Evolutionary conservation across 2,888 invertebrate genomes (phyloP).

Genomic region (Xestia c-nigrum): DNA sequence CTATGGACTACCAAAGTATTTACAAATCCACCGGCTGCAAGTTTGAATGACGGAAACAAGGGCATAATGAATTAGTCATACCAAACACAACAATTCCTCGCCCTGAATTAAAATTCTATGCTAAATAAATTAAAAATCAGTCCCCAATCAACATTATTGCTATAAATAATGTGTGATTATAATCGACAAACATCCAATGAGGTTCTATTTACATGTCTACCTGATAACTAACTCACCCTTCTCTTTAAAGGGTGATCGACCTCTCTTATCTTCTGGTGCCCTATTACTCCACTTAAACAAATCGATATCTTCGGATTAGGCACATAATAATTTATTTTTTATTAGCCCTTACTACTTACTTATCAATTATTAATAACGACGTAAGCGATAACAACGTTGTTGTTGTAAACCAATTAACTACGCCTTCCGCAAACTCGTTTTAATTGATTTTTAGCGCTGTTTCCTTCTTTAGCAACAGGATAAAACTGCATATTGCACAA

Average conservation of each 20-base stretch:
- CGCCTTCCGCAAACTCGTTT: slow-evolving; percentile 20
- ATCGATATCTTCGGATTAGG: slow-evolving; percentile 62
- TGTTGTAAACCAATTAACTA: slow-evolving; percentile 12
- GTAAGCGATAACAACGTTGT: slow-evolving; percentile 38
- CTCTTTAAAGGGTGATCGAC: slow-evolving; percentile 81
- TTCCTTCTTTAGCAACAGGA: slow-evolving; percentile 42
- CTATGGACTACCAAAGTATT: background rate
- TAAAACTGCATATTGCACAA: slow-evolving; percentile 21
- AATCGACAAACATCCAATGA: background rate
- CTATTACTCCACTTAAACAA: slow-evolving; percentile 75
- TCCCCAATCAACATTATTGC: background rate
- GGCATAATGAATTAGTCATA: background rate
- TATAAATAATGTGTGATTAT: background rate
- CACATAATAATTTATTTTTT: slow-evolving; percentile 35
- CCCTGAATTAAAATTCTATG: background rate
- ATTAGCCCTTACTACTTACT: slow-evolving; percentile 40
- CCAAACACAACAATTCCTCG: background rate
- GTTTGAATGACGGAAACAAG: background rate
- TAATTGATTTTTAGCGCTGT: slow-evolving; percentile 22
- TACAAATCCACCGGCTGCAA: background rate
- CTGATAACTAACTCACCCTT: slow-evolving; percentile 71
- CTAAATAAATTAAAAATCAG: background rate
- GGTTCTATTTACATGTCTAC: slow-evolving; percentile 21
- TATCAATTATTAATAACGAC: slow-evolving; percentile 27
- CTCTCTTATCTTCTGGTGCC: slow-evolving; percentile 80